Base-by-base conservation (phyloP, 2,888 invertebrate species). In the Smittia sp. region DNA sequence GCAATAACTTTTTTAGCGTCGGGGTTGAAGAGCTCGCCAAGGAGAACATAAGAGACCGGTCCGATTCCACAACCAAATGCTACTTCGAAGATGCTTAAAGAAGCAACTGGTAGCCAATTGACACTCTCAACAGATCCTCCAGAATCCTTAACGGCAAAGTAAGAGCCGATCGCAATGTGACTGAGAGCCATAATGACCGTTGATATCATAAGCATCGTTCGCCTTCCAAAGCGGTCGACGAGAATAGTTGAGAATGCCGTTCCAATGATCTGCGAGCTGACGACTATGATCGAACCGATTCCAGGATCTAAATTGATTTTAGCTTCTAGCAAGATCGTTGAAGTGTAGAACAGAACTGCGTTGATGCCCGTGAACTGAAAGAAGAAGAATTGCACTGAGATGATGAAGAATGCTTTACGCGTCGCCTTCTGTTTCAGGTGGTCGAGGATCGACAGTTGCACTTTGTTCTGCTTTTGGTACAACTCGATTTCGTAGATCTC, bases 281-380 rank as follows among this genome's bases (percentile, higher is more conserved):
- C 72, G 1, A 72, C 20, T 7, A 72, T 39, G 3, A 20, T 22
- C 1, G 62, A 38, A 20, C 38, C 58, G 11, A 62, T 15, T 27
- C 22, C 27, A n/a, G 72, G 38, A 62, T 72, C 72, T 22, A 72
- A 15, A 6, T 13, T 13, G 11, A 62, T 72, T 1, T 24, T 39
- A 41, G 38, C 11, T 7, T 58, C 62, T 22, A 72, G 38, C 0
- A 72, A 62, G 15, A 72, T 72, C 27, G 58, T 63, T 2, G 62
- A 62, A 6, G 27, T 38, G 24, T 62, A 72, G n/a, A 72, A 72
- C 0, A 62, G 1, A 18, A 72, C 20, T 6, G 72, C 72, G 58
- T 72, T 72, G 13, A 62, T 72, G 22, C 72, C 72, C 1, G 38
- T 22, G 38, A 62, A 20, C 62, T 72, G 72, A 20, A 72, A 72